Evolutionary conservation across 1,140 invertebrate species (phyloP), one percentile per base, ranked within the genome.

Genomic region (Nasonia longicornis): DNA sequence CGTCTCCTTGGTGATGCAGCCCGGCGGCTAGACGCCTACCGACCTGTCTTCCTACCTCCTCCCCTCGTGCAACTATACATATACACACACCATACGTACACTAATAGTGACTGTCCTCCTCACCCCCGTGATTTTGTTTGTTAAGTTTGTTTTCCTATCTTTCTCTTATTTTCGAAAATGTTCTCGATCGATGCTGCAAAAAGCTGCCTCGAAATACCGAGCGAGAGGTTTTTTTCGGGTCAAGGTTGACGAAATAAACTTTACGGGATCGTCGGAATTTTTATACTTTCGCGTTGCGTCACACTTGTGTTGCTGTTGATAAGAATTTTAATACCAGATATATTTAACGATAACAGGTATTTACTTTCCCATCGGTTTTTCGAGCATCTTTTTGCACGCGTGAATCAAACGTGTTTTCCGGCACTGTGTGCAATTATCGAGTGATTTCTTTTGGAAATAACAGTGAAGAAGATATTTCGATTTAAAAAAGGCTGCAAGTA

Each of bases 21-120:
- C 86, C 92, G 91, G 89, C 92, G 87, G 94, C 92, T 88, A 94
- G 90, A 84, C 93, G 91, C 86, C 92, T 91, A 87, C 93, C 93
- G 84, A 94, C 91, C 84, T 91, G 91, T 84, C 91, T 91, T 87
- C 92, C 89, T 89, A 92, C 89, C 80, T 92, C 92, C 78, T 93
- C 93, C 87, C 91, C 87, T 91, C 92, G 87, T 91, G 91, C 90
- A 92, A 91, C 91, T 93, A 91, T 86, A 90, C 89, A 89, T 87
- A 91, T 85, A 86, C 83, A 81, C 26, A 26, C 85, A 82, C 77
- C 77, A 69, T 74, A 78, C 67, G 31, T 78, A 82, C 77, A 69
- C 70, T 82, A 38, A 3, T 74, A n/a, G 29, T 71, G 22, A 52
- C 45, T 58, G 12, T 48, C 16, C 26, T 67, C 84, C 81, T 84